Conservation (phyloP, 2,888 invertebrate genomes). For the Drosophila rellima region DNA sequence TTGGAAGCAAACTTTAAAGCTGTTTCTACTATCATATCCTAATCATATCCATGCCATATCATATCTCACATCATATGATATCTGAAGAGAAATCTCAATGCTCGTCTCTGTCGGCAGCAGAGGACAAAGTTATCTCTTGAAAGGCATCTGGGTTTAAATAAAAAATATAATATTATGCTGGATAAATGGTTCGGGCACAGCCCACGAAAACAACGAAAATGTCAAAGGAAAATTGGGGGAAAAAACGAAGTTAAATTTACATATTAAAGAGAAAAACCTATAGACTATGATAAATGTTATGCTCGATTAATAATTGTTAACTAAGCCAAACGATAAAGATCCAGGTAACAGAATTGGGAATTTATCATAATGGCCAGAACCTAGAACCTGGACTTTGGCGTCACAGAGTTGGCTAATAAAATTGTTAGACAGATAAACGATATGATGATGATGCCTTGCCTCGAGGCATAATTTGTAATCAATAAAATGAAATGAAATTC, state of each 20-base stretch:
- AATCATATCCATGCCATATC: conserved; percentile 4
- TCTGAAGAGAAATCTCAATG: conserved; percentile 35
- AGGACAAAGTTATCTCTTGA: conserved; percentile 66
- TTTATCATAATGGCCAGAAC: conserved; percentile 52
- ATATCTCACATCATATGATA: conserved; percentile 33
- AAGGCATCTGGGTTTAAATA: conserved; percentile 35
- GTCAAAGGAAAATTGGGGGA: conserved; percentile 31
- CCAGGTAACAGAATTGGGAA: conserved; percentile 42
- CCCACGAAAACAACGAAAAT: conserved; percentile 44
- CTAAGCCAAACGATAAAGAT: conserved; percentile 70
- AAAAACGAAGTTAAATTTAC: conserved; percentile 50
- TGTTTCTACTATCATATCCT: conserved; percentile 58
- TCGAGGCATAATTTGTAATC: conserved; percentile 78
- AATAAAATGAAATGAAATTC: conserved; percentile 72
- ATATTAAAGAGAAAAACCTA: conserved; percentile 52
- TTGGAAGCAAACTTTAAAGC: conserved; percentile 38
- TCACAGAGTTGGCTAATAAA: conserved; percentile 66
- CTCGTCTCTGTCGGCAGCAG: conserved; percentile 46
- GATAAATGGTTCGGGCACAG: conserved; percentile 46
- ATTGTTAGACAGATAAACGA: conserved; percentile 75
- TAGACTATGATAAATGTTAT: conserved; percentile 75
- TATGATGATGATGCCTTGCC: conserved; percentile 49
- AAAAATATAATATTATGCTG: conserved; percentile 51
- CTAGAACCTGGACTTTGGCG: conserved; percentile 37
- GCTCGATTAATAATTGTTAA: conserved; percentile 82